Percentiles rank a stretch among this genome's conserved stretches.
Evolutionary conservation across 2,888 invertebrate species (phyloP).

Genomic region (Helicoverpa assulta): DNA sequence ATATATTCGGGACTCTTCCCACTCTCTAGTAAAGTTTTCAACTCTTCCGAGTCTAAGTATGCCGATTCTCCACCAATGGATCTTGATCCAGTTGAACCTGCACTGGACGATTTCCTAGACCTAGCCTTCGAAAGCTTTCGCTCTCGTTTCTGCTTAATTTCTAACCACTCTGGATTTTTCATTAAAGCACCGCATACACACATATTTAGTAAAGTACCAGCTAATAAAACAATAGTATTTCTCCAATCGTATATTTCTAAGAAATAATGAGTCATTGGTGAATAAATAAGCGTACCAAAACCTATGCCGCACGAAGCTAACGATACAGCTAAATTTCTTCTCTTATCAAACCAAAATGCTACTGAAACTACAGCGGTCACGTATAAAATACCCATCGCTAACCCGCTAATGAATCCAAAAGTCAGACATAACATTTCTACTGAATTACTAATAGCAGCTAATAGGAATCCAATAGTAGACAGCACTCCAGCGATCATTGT

Average conservation of each 20-base stretch:
- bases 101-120: constrained; percentile 85
- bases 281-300: constrained; percentile 96
- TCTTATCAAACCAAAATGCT: constrained; percentile 97
- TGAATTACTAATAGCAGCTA: constrained; percentile 92
- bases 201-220: constrained; percentile 95
- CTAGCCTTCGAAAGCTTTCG: constrained; percentile 78
- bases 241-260: constrained; percentile 95
- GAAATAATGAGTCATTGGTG: constrained; percentile 94
- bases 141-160: constrained; percentile 91
- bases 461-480: constrained; percentile 93
- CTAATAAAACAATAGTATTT: constrained; percentile 93
- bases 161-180: constrained; percentile 96
- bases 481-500: constrained; percentile 93
- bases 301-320: constrained; percentile 97
- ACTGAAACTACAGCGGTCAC: constrained; percentile 97
- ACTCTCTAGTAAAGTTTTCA: constrained; percentile 92
- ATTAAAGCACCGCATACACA: constrained; percentile 96
- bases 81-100: constrained; percentile 86
- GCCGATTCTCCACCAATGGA: constrained; percentile 86
- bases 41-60: constrained; percentile 91
- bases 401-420: constrained; percentile 95
- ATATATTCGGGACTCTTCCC: constrained; percentile 92
- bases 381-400: constrained; percentile 95
- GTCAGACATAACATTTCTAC: constrained; percentile 95
- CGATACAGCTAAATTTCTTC: constrained; percentile 95